These are phyloP conservation scores for Pegoplata infirma DNA, from an alignment of 2,888 invertebrate genomes.

Conservation along the genomic window DNA sequence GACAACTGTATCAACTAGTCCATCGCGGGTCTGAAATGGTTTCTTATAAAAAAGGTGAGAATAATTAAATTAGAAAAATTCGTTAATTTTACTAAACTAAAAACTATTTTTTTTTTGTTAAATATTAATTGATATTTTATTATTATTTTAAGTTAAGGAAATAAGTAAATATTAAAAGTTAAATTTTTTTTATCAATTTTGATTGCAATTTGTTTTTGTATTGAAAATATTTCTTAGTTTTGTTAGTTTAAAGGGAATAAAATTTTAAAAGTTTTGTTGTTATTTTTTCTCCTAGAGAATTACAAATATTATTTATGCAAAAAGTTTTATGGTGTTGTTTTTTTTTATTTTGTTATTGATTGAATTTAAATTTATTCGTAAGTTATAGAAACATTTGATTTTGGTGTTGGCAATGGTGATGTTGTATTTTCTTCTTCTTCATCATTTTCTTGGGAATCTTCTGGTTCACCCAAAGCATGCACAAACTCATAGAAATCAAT, in stretches of 20 bases:
- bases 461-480: constrained; percentile 90
- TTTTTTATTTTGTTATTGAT: constrained; percentile 13
- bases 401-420: constrained; percentile 77
- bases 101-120: no score
- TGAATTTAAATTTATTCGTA: constrained; percentile 69
- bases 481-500: constrained; percentile 95
- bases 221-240: background rate
- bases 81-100: no score
- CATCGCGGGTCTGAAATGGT: no score
- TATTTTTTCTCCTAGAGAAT: constrained; percentile 3
- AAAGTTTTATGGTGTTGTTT: constrained; percentile 14
- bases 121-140: no score
- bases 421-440: constrained; percentile 83
- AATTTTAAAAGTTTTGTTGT: background rate
- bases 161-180: background rate
- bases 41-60: no score
- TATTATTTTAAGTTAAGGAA: background rate
- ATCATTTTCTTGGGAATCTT: constrained; percentile 87
- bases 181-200: constrained; percentile 1
- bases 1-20: no score
- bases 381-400: constrained; percentile 71
- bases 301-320: constrained; percentile 12
- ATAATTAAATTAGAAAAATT: no score
- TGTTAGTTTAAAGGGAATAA: background rate
- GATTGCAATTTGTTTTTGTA: background rate